phyloP scores from a whole-genome alignment of 2,113 vertebrate genomes.

The Marcusenius ussheri region DNA sequence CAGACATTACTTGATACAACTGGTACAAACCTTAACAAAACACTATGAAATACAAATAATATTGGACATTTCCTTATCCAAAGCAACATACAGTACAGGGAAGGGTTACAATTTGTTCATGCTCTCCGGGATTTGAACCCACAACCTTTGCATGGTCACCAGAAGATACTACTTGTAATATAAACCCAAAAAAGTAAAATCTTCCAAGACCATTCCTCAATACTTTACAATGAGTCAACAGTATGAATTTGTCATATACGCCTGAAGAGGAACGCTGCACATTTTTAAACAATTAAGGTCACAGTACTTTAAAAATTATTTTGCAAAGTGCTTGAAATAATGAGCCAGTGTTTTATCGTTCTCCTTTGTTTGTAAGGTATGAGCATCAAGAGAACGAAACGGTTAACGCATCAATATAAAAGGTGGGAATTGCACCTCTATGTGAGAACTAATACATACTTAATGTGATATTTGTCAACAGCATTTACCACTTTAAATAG shows the following conservation, averaged over 20 bases:
- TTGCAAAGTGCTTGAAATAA: background rate
- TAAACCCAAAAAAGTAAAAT: background rate
- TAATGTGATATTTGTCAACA: background rate
- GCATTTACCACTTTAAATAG: background rate
- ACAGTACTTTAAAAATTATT: background rate
- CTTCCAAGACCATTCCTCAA: background rate
- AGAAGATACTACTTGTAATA: background rate
- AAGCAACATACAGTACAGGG: background rate
- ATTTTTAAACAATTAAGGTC: background rate
- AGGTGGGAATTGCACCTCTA: background rate
- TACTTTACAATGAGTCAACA: background rate
- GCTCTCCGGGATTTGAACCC: too few species aligned
- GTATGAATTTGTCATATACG: background rate
- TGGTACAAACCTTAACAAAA: background rate
- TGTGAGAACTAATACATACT: background rate
- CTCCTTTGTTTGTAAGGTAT: background rate
- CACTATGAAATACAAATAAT: background rate
- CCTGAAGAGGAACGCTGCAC: background rate
- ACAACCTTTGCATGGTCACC: background rate
- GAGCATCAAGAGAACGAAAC: background rate
- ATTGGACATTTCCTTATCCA: background rate
- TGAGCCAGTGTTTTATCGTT: background rate
- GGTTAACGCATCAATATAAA: background rate
- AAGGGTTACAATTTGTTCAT: background rate
- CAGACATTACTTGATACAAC: background rate